phyloP scores from a whole-genome alignment of 30 jellyfish, hydroid and myxozoan species.

The Aurelia aurita region DNA sequence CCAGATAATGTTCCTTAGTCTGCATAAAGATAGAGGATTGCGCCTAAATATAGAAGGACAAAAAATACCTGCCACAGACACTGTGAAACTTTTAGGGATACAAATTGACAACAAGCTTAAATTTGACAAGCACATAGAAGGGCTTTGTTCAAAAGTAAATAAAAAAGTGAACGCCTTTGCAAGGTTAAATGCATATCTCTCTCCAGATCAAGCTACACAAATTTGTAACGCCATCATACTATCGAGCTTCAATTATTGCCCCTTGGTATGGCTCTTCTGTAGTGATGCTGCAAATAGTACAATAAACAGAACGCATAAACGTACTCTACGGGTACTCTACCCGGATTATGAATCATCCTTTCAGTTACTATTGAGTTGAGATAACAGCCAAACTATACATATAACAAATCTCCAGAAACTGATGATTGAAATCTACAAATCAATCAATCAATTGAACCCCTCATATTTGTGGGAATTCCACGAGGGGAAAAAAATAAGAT shows the following conservation, averaged over 20 bases:
- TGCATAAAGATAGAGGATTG: background rate
- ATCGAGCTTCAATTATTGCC: too few relatives aligned
- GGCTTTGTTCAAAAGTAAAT: slow-evolving; percentile 12
- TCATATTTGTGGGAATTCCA: too few relatives aligned
- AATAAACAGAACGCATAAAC: background rate
- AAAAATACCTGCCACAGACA: slow-evolving; percentile 9
- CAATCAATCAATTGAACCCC: too few relatives aligned
- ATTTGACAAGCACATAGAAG: slow-evolving; percentile 15
- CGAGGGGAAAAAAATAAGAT: too few relatives aligned
- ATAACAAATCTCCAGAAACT: too few relatives aligned
- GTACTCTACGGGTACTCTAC: slow-evolving; percentile 13
- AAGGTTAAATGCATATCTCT: too few relatives aligned
- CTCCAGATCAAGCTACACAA: slow-evolving; percentile 6
- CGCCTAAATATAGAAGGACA: slow-evolving; percentile 3
- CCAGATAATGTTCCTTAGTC: slow-evolving; percentile 53
- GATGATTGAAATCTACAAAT: too few relatives aligned
- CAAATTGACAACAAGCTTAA: slow-evolving; percentile 37
- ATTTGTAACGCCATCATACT: slow-evolving; percentile 2
- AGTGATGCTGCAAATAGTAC: background rate
- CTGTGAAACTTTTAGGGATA: slow-evolving; percentile 19
- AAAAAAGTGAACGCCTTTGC: too few relatives aligned
- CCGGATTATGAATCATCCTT: background rate
- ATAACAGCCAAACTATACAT: too few relatives aligned
- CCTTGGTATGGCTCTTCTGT: too few relatives aligned
- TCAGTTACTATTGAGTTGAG: too few relatives aligned